These are phyloP conservation scores for Caenorhabditis angaria DNA, from an alignment of 2,888 invertebrate species.

Conservation along the genomic window DNA sequence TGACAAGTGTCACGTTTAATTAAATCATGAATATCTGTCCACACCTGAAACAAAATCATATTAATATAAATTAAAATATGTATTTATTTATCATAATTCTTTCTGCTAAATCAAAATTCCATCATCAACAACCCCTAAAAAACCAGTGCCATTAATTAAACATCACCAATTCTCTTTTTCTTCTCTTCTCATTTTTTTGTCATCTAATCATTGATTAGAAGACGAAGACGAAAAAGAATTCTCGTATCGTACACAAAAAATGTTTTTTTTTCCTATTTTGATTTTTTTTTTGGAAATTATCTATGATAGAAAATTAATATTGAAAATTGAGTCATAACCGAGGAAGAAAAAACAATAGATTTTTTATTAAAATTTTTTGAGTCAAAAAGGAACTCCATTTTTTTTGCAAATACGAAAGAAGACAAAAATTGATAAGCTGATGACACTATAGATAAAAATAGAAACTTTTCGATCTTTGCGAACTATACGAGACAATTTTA, in stretches of 20 bases:
- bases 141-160: slow-evolving; percentile 49
- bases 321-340: neutral
- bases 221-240: slow-evolving; percentile 1
- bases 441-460: neutral
- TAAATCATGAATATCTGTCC: slow-evolving; percentile 37
- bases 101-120: neutral
- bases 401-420: no score
- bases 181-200: neutral
- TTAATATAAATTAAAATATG: neutral
- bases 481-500: no score
- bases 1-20: slow-evolving; percentile 27
- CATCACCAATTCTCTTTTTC: slow-evolving; percentile 16
- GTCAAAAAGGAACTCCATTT: no score
- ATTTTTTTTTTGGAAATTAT: slow-evolving; percentile 1
- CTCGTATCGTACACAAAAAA: slow-evolving; percentile 3
- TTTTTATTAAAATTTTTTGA: neutral
- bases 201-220: slow-evolving; percentile 5
- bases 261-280: neutral
- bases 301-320: neutral
- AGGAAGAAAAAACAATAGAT: neutral
- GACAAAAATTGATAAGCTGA: no score
- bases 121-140: slow-evolving; percentile 12
- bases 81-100: neutral
- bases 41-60: slow-evolving; percentile 20
- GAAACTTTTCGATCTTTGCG: neutral